Conservation (phyloP, 2,888 invertebrate species). For the Selenia dentaria region DNA sequence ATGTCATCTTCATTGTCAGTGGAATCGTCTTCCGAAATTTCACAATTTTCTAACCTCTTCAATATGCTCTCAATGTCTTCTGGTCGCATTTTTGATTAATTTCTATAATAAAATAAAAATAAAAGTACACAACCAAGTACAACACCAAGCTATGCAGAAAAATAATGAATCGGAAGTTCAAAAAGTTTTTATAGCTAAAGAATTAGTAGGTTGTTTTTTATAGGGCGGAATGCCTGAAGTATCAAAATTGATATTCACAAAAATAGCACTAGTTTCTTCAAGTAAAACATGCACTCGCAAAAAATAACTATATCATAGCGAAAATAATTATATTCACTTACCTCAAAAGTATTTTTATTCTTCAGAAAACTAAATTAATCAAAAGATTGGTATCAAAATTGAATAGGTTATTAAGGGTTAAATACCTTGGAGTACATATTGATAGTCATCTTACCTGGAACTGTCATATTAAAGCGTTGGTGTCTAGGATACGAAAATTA, state of each 20-base stretch:
- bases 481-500: no score
- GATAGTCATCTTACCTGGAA: no score
- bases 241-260: conserved; percentile 44
- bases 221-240: conserved; percentile 43
- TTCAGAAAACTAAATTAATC: conserved; percentile 7
- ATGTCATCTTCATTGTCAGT: conserved; percentile 41
- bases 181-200: conserved; percentile 36
- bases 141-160: conserved; percentile 42
- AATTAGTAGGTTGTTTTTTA: conserved; percentile 41
- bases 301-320: conserved; percentile 40
- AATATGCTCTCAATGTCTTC: conserved; percentile 42
- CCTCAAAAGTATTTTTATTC: conserved; percentile 22
- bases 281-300: conserved; percentile 39
- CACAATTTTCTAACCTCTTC: conserved; percentile 29
- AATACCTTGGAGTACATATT: no score
- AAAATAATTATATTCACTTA: conserved; percentile 42
- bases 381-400: conserved; percentile 26
- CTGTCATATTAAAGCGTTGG: no score
- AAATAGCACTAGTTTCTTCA: conserved; percentile 42
- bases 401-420: conserved; percentile 33
- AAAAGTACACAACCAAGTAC: conserved; percentile 41
- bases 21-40: conserved; percentile 44
- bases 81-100: conserved; percentile 41
- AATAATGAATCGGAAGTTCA: conserved; percentile 31
- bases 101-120: conserved; percentile 39